phyloP scores from a whole-genome alignment of 2,888 invertebrate genomes.

The Pycnomerus fuliginosus region DNA sequence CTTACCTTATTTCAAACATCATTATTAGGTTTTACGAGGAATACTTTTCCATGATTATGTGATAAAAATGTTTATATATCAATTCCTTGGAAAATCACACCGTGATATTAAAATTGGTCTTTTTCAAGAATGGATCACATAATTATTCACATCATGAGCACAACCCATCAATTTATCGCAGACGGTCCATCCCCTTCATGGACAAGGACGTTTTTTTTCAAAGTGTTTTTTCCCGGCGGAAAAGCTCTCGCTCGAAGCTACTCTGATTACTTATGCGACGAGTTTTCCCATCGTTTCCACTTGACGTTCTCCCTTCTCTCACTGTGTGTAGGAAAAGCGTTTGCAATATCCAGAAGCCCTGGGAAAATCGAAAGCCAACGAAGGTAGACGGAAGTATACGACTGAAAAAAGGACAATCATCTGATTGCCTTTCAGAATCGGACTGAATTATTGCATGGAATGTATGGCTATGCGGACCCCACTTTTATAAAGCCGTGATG shows the following conservation, averaged over 20 bases:
- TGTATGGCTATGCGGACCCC: too few relatives aligned
- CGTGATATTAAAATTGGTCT: neutral
- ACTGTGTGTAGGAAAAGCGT: conserved; percentile 19
- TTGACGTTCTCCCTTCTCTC: conserved; percentile 15
- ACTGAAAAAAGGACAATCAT: conserved; percentile 20
- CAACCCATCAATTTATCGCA: too few relatives aligned
- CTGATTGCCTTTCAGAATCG: conserved; percentile 19
- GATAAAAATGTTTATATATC: neutral
- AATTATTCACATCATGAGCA: neutral
- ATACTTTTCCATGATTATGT: neutral
- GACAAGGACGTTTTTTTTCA: too few relatives aligned
- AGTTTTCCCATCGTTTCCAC: conserved; percentile 17
- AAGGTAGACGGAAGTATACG: conserved; percentile 13
- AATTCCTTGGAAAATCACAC: too few relatives aligned
- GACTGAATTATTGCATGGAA: conserved; percentile 15
- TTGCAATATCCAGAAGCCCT: conserved; percentile 25
- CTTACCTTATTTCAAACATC: neutral
- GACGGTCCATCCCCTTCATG: too few relatives aligned
- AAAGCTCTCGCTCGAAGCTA: conserved; percentile 9
- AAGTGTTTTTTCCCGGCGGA: too few relatives aligned
- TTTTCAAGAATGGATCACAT: neutral
- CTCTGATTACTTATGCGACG: conserved; percentile 15
- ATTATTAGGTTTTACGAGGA: neutral
- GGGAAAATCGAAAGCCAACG: conserved; percentile 22
- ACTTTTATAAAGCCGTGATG: too few relatives aligned